phyloP scores from a whole-genome alignment of 2,797 vertebrate genomes.

The Coccyzus lansbergi region DNA sequence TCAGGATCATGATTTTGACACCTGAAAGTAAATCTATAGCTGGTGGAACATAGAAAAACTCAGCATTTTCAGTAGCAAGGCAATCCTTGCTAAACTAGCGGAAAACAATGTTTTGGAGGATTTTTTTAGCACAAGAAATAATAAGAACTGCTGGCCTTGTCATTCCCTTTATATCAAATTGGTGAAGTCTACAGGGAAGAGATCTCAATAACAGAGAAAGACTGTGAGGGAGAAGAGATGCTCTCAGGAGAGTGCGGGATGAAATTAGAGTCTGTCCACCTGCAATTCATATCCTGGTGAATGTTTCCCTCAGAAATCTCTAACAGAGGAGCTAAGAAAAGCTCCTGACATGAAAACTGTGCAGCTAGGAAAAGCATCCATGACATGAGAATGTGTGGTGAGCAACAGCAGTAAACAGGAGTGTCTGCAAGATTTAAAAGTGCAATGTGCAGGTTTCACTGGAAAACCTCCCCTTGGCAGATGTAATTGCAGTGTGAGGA shows the following conservation, averaged over 20 bases:
- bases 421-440: neutral
- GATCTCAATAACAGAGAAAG: conserved; percentile 3
- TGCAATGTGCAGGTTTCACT: neutral
- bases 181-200: neutral
- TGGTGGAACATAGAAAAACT: neutral
- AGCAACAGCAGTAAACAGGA: neutral
- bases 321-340: neutral
- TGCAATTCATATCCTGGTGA: neutral
- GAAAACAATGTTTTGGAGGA: neutral
- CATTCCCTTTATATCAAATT: neutral
- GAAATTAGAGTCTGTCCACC: neutral
- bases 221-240: neutral
- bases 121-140: neutral
- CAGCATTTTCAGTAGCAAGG: neutral
- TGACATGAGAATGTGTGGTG: neutral
- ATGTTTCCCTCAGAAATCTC: neutral
- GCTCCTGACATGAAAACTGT: neutral
- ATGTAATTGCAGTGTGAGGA: accelerated
- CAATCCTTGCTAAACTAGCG: neutral
- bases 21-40: neutral
- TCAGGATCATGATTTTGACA: neutral
- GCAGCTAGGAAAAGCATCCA: neutral
- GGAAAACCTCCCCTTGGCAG: neutral
- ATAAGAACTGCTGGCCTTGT: neutral
- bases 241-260: neutral